Evolutionary conservation across 2,888 invertebrate species (phyloP), one percentile per base, ranked within the genome.

Genomic region (Ethmia dodecea): DNA sequence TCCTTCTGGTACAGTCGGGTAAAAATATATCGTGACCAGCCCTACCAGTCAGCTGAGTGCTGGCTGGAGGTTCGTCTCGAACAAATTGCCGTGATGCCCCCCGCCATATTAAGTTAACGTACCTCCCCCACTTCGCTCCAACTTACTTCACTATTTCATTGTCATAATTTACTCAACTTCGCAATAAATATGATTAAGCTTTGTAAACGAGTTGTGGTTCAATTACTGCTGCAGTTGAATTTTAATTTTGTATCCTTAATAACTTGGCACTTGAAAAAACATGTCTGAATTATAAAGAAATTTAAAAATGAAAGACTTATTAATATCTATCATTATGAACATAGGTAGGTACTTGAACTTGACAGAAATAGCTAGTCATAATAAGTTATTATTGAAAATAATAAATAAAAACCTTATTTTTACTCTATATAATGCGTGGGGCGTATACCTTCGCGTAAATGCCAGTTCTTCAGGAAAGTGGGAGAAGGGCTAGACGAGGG

Each of bases 31-130:
- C n/a, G n/a, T n/a, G n/a, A n/a, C n/a, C n/a, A n/a, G n/a, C n/a
- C n/a, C n/a, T n/a, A n/a, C n/a, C n/a, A n/a, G n/a, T n/a, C n/a
- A n/a, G 55, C 59, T 68, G 68, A 76, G 73, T 76, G 73, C 70
- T 70, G 60, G 62, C 71, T 62, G 56, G 56, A 69, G 73, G 72
- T 75, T 77, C 78, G 71, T 78, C 81, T 79, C 73, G 73, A 74
- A 77, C 80, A 83, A 84, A 84, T 83, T 84, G 77, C 77, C 74
- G 69, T 74, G 76, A 79, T 80, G 77, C 78, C 75, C n/a, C 67
- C 64, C 72, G 71, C 77, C 77, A 76, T 79, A 81, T 81, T 81
- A 78, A 78, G 79, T 81, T 80, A 79, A 65, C 68, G 66, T 70
- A 49, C 63, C 63, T 49, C 51, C 53, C 56, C 58, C 37, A 45